Evolutionary conservation across 2,888 invertebrate species (phyloP).

Genomic region (Spilarctia lutea): DNA sequence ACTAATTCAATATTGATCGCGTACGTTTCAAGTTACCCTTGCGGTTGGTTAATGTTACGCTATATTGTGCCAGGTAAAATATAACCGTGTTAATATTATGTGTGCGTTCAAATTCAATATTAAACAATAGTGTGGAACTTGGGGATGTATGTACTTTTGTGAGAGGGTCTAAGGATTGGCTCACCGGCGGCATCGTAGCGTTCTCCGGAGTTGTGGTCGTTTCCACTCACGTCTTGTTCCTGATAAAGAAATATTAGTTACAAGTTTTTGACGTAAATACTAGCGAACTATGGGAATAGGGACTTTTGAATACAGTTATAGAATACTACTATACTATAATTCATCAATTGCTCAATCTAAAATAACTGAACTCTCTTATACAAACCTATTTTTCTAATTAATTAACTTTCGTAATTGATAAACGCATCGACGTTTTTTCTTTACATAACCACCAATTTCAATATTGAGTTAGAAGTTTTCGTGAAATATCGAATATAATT

Average conservation of each 20-base stretch:
- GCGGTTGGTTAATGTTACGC: constrained; percentile 27
- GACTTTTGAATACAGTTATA: neutral
- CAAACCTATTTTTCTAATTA: neutral
- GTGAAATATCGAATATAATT: too few relatives aligned
- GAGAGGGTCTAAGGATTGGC: constrained; percentile 32
- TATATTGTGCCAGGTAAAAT: constrained; percentile 50
- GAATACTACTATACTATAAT: neutral
- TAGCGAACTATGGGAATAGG: neutral
- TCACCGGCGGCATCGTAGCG: constrained; percentile 73
- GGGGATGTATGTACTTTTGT: constrained; percentile 38
- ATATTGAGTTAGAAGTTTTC: neutral
- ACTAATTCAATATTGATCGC: constrained; percentile 49
- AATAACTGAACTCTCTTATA: neutral
- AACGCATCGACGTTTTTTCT: neutral
- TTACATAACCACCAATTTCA: neutral
- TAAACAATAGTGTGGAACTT: constrained; percentile 47
- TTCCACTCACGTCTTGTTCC: constrained; percentile 72
- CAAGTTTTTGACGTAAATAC: neutral
- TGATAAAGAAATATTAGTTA: constrained; percentile 34
- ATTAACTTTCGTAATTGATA: neutral
- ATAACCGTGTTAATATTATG: constrained; percentile 46
- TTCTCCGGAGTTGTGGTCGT: constrained; percentile 64
- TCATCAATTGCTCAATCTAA: neutral
- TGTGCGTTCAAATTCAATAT: constrained; percentile 51
- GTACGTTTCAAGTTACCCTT: constrained; percentile 28